Base-by-base conservation (phyloP, 2,797 vertebrate species). In the Heterohyrax brucei region DNA sequence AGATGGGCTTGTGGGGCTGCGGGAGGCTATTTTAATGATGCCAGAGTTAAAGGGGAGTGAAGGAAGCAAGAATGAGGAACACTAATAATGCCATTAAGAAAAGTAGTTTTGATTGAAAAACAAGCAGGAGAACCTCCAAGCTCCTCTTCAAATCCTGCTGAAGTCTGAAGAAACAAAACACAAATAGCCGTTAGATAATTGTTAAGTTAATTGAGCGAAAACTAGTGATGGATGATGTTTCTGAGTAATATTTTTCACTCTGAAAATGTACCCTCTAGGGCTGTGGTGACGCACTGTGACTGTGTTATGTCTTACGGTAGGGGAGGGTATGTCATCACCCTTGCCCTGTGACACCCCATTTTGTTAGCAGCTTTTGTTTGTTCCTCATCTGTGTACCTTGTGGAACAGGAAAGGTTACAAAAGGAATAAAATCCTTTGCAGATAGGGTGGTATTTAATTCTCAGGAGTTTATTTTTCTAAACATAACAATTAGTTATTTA, bases 361-460 rank as follows among this genome's bases (percentile, higher is more conserved):
- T 30, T 59, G 28, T n/a, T 5, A 90, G 78, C 59, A 82, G 26
- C 86, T 62, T 21, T 46, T 61, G 9, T 48, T n/a, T 39, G 64
- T 81, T 83, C 39, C 73, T 86, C 22, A 2, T 21, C 22, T 53
- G 13, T 48, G 46, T 14, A 8, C 33, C 73, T 68, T 2, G 7
- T 81, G 68, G 62, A 14, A 48, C 50, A 76, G 72, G 70, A 83
- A 82, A 53, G 73, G 53, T 44, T 93, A 70, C 86, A 44, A 77
- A 64, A 75, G 70, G 56, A 19, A 21, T 33, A 56, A 91, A 75
- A 18, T 91, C 73, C 22, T 87, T 18, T 66, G 26, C 3, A 26
- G 64, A n/a, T 28, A n/a, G 76, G 46, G 24, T 61, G 16, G 19
- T 18, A 21, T 56, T 76, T 83, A 70, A 22, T 77, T 56, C 72